Base-by-base conservation (phyloP, 2,113 vertebrate genomes). In the Cololabis saira region DNA sequence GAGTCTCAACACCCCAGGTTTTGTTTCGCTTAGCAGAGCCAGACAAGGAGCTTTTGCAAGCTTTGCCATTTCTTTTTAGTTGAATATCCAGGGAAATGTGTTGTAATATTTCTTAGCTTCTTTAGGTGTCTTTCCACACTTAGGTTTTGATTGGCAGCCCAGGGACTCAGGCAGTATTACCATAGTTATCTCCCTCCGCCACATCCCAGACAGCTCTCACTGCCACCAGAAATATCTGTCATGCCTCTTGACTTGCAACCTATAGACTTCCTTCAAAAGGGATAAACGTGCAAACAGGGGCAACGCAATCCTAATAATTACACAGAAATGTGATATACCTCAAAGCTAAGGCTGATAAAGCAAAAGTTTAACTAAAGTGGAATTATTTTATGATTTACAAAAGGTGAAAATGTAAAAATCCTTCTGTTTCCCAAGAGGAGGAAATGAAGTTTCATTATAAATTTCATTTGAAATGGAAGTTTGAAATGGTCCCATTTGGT, bases 131-230 rank as follows among this genome's bases (percentile, higher is more conserved):
- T 89, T 76, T 84, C 76, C 50, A 19, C 70, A 64, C 78, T 81
- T 66, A 67, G 75, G 68, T 69, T 85, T 81, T 91, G 85, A 87
- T 84, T 90, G 90, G 80, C 86, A 91, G 80, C 81, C 81, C 65
- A 41, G 54, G 62, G 80, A 74, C 81, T 86, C 60, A 62, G 68
- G 51, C 71, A 56, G 61, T 63, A 80, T 90, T 89, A 82, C 80
- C 82, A 78, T 78, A 83, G 81, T 86, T 87, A 90, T 89, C 83
- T 89, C 80, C 78, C 57, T 45, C 19, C 69, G 27, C 69, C 82
- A 82, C 83, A 83, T 72, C 81, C 82, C 83, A 60, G 71, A 75
- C 86, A 84, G 75, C 65, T 68, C 71, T 86, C 67, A 66, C 62
- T 80, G 83, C 82, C 75, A 83, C 84, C 79, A 45, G 77, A 82